These are phyloP conservation scores for Papilio glaucus DNA, from an alignment of 1,140 invertebrate genomes.

Conservation along the genomic window DNA sequence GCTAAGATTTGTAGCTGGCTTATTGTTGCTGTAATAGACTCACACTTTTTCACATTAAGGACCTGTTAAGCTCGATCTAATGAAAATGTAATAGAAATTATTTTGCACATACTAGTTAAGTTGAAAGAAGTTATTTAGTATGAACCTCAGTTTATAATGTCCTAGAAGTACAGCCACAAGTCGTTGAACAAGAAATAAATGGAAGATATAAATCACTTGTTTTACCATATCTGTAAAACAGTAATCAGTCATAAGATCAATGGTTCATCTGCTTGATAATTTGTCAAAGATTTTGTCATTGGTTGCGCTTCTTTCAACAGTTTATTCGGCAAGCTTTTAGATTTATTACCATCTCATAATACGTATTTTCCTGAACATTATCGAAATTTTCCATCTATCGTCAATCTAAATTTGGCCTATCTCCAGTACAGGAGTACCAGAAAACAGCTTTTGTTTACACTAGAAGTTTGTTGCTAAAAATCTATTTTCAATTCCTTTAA, in stretches of 20 bases:
- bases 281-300: constrained; percentile 19
- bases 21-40: no score
- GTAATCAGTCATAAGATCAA: constrained; percentile 10
- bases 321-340: constrained; percentile 20
- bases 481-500: neutral
- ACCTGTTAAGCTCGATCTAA: no score
- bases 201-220: no score
- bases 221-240: neutral
- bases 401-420: neutral
- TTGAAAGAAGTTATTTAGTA: no score
- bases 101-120: no score
- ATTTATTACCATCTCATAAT: neutral
- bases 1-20: no score
- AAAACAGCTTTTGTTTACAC: constrained; percentile 6
- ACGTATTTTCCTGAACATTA: constrained; percentile 17
- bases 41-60: no score
- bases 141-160: no score
- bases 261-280: constrained; percentile 13
- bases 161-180: no score
- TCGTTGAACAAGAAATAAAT: no score
- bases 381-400: constrained; percentile 14
- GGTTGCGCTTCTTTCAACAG: constrained; percentile 18
- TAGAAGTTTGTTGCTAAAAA: neutral
- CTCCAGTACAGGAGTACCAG: constrained; percentile 2
- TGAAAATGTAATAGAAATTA: no score